phyloP scores from a whole-genome alignment of 2,888 invertebrate genomes.

The Acrocyrtus sp. region DNA sequence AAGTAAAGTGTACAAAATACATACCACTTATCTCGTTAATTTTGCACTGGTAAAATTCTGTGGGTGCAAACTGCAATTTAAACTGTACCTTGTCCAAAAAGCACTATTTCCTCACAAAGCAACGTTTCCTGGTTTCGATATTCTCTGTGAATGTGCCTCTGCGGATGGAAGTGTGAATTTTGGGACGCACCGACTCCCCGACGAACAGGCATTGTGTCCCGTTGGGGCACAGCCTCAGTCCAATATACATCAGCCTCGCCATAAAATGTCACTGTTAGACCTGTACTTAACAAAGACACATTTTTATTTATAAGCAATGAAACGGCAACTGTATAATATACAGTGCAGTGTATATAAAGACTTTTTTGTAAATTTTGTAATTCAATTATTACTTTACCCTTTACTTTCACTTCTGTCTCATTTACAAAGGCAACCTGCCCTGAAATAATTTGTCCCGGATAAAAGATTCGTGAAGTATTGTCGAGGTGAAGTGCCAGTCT shows the following conservation, averaged over 20 bases:
- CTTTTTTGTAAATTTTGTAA: no score
- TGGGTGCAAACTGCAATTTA: no score
- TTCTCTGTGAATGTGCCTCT: constrained; percentile 24
- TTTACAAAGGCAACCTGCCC: constrained; percentile 23
- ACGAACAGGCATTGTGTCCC: not conserved
- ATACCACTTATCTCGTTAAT: no score
- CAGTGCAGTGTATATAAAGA: not conserved
- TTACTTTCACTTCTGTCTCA: constrained; percentile 11
- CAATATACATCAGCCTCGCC: constrained; percentile 24
- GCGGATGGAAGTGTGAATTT: not conserved
- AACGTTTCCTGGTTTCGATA: constrained; percentile 30
- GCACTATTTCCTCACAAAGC: constrained; percentile 20
- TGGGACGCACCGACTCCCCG: not conserved
- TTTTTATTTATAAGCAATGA: not conserved
- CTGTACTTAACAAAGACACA: no score
- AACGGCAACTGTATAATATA: not conserved
- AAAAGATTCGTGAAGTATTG: not conserved
- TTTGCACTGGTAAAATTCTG: no score
- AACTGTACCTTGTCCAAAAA: constrained; percentile 35
- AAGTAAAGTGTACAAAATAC: no score
- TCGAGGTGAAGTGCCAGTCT: constrained; percentile 8
- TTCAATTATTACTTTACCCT: constrained; percentile 3
- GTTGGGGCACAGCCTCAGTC: constrained; percentile 18
- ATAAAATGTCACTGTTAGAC: constrained; percentile 23
- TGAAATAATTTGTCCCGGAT: constrained; percentile 21